Conservation (phyloP, 2,888 invertebrate genomes). For the Tinea semifulvella region DNA sequence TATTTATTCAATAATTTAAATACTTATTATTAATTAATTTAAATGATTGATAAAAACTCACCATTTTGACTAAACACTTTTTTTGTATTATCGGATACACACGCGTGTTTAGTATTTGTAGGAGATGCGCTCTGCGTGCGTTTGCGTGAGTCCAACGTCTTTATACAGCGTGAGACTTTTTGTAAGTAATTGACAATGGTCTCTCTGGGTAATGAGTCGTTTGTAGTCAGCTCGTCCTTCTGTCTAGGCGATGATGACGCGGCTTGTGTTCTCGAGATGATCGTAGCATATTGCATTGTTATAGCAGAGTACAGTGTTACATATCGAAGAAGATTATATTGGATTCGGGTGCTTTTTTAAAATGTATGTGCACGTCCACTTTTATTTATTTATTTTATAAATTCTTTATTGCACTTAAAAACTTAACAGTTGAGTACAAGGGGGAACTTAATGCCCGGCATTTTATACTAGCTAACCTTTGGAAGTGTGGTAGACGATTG, state of each 20-base stretch:
- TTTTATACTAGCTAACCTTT: too few relatives aligned
- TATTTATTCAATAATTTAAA: background rate
- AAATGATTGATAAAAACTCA: constrained; percentile 2
- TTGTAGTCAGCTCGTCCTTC: constrained; percentile 60
- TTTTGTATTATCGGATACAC: constrained; percentile 1
- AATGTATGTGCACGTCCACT: too few relatives aligned
- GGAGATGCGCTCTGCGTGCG: constrained; percentile 57
- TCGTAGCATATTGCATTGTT: background rate
- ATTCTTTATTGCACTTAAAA: too few relatives aligned
- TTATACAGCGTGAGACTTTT: constrained; percentile 65
- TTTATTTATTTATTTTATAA: too few relatives aligned
- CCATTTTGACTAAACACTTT: background rate
- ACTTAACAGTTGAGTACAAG: too few relatives aligned
- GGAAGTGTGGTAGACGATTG: too few relatives aligned
- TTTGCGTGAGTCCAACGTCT: constrained; percentile 43
- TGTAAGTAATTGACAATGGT: constrained; percentile 60
- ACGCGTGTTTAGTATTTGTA: constrained; percentile 22
- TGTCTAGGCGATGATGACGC: constrained; percentile 46
- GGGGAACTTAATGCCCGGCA: too few relatives aligned
- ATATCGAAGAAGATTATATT: too few relatives aligned
- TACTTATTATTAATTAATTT: background rate
- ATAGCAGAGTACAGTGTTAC: too few relatives aligned
- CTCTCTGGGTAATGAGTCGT: constrained; percentile 53
- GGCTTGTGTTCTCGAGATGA: constrained; percentile 21
- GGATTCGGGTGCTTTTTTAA: too few relatives aligned